Percentiles rank a stretch among this genome's conserved stretches.
Conservation (phyloP, 37 sponge, comb jelly and placozoan species). For the Spongilla lacustris region DNA sequence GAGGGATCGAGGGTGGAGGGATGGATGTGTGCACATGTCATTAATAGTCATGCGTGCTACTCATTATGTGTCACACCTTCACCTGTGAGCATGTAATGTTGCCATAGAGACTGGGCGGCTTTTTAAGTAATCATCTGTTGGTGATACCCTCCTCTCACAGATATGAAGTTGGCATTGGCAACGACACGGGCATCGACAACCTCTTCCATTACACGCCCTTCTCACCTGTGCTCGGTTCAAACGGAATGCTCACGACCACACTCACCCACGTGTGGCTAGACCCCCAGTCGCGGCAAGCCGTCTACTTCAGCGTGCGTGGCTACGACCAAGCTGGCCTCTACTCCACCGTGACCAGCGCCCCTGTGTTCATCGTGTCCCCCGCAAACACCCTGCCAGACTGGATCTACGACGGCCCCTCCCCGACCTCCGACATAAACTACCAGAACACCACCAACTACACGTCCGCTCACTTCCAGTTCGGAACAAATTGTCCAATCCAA, state of each 20-base stretch:
- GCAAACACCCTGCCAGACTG: conserved; percentile 27
- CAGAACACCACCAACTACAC: conserved; percentile 58
- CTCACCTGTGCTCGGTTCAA: conserved; percentile 1
- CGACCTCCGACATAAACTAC: conserved; percentile 50
- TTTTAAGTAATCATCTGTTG: no score
- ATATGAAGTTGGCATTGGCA: conserved; percentile 60
- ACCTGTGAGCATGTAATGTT: no score
- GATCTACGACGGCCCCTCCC: conserved; percentile 66
- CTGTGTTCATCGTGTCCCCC: conserved; percentile 47
- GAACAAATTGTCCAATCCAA: conserved; percentile 65
- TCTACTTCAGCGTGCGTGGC: conserved; percentile 61
- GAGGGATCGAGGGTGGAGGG: no score
- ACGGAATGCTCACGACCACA: neutral
- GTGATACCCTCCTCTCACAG: no score
- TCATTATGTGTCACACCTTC: no score
- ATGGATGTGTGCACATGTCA: neutral
- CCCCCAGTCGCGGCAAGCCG: neutral
- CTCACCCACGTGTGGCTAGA: conserved; percentile 12
- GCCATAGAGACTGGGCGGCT: neutral
- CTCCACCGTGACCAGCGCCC: conserved; percentile 22
- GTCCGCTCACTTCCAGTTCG: conserved; percentile 25
- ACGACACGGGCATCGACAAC: conserved; percentile 39
- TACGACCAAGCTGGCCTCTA: conserved; percentile 22
- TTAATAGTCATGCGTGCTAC: no score
- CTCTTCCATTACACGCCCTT: conserved; percentile 19